These are phyloP conservation scores for Tragelaphus scriptus DNA, from an alignment of 2,113 vertebrate genomes.

Conservation along the genomic window DNA sequence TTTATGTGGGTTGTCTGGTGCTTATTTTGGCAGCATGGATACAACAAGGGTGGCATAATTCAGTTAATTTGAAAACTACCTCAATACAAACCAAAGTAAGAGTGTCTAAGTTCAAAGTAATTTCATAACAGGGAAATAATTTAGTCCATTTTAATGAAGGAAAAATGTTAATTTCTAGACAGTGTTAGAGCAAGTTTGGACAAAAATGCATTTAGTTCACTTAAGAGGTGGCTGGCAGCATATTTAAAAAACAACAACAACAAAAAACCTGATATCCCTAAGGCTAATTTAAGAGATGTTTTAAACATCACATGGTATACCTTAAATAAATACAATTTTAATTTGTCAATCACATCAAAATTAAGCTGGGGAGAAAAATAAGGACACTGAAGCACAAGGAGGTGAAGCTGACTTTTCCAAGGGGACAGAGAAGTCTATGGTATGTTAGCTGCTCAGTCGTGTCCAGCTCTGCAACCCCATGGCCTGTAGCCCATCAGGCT, in stretches of 20 bases:
- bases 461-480: not conserved
- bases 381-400: not conserved
- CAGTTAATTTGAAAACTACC: conserved; percentile 16
- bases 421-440: not conserved
- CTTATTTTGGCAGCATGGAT: not conserved
- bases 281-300: not conserved
- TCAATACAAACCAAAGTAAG: not conserved
- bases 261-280: not conserved
- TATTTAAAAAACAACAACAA: not conserved
- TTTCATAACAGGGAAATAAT: not conserved
- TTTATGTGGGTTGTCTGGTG: not conserved
- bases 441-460: not conserved
- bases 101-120: not conserved
- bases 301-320: not conserved
- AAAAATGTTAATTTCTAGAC: not conserved
- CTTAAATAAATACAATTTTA: not conserved
- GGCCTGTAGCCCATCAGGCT: not conserved
- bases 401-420: not conserved
- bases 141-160: not conserved
- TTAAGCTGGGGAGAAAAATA: not conserved
- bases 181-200: not conserved
- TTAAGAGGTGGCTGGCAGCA: not conserved
- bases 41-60: not conserved
- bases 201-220: not conserved
- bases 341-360: not conserved